Base-by-base conservation (phyloP, 2,888 invertebrate species). In the Steinernema hermaphroditum region DNA sequence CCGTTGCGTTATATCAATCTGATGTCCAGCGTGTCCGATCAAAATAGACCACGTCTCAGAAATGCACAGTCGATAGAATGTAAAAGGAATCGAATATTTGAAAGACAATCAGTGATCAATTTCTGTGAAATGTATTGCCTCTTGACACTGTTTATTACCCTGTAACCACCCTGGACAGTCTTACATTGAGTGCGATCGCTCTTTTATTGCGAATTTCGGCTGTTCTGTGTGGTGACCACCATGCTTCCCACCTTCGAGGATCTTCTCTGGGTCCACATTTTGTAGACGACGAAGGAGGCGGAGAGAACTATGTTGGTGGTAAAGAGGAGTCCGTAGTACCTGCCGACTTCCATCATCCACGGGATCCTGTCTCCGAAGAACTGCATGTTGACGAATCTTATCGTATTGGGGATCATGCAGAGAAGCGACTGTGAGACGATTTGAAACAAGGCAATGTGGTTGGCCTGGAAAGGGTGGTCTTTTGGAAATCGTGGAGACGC, bases 391-490 rank as follows among this genome's bases (percentile, higher is more conserved):
- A 16, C 19, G 46, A 46, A 46, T n/a, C 46, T 4, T 2, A 46
- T 46, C 46, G 19, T n/a, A n/a, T 46, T 14, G 46, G 46, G 46
- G n/a, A 19, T 46, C 46, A 19, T 46, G 46, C 46, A 46, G 46
- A 46, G 16, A 6, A 46, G 4, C 4, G 46, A n/a, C n/a, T 46
- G 46, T 6, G n/a, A 12, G 19, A 46, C 16, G 6, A 46, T 46
- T 46, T 46, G 46, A n/a, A 46, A 46, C 9, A 46, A n/a, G 46
- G 6, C 46, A n/a, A 46, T 46, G n/a, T 46, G 46, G 46, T 46
- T 46, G 46, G 46, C 46, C 46, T 46, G 46, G 16, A 46, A 16
- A 4, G 37, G 37, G 37, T 4, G 12, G 37, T 37, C 12, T 4
- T 37, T 37, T 8, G 37, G 37, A 37, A 8, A 37, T 37, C 6